These are phyloP conservation scores for Colius striatus DNA, from an alignment of 2,113 vertebrate genomes.

Conservation along the genomic window DNA sequence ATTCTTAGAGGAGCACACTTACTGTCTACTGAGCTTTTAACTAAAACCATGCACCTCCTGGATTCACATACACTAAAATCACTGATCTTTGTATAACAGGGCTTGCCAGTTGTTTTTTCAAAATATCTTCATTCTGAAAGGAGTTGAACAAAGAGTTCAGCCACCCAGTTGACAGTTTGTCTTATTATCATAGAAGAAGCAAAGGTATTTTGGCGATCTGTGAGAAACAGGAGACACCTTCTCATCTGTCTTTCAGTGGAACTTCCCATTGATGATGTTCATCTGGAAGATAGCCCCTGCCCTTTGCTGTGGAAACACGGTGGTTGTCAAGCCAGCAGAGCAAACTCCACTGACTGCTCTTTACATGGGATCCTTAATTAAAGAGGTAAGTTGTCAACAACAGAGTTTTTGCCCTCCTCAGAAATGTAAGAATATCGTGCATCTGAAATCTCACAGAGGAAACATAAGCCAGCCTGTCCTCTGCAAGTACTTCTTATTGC, in stretches of 20 bases:
- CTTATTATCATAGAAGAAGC: background rate
- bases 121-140: background rate
- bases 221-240: conserved; percentile 21
- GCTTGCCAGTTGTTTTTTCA: background rate
- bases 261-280: conserved; percentile 89
- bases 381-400: conserved; percentile 81
- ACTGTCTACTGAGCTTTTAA: background rate
- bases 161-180: background rate
- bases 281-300: conserved; percentile 89
- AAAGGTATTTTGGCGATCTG: background rate
- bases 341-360: conserved; percentile 89
- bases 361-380: conserved; percentile 87
- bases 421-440: background rate
- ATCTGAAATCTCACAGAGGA: background rate
- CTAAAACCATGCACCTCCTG: background rate
- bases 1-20: background rate
- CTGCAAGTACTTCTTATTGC: background rate
- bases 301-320: conserved; percentile 88
- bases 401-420: background rate
- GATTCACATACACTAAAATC: background rate
- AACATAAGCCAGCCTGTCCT: background rate
- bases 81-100: background rate
- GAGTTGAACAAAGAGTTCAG: background rate
- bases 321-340: conserved; percentile 88
- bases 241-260: conserved; percentile 81